A percentile compares a stretch with the other conserved stretches of the same genome.
Conservation (phyloP, 2,888 invertebrate genomes). For the Pecten maximus region DNA sequence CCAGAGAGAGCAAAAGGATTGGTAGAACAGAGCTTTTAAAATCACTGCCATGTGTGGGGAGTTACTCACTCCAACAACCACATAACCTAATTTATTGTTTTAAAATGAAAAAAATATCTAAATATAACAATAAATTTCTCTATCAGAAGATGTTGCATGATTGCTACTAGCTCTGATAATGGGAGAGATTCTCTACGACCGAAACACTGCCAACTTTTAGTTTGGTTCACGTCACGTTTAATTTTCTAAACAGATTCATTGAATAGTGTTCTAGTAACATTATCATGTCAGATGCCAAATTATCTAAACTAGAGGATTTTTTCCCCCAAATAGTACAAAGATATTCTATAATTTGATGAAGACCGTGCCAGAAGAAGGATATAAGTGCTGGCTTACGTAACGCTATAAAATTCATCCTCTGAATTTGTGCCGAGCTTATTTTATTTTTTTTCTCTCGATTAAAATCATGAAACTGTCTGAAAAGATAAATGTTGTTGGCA, state of each 20-base stretch:
- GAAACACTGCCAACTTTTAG: neutral
- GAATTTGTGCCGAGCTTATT: neutral
- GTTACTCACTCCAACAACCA: neutral
- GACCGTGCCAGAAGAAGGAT: neutral
- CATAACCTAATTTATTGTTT: neutral
- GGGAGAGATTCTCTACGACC: neutral
- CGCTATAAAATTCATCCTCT: neutral
- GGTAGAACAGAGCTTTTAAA: too few relatives aligned
- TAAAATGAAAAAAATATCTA: neutral
- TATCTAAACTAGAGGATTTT: neutral
- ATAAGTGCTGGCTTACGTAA: neutral
- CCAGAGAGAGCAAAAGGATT: too few relatives aligned
- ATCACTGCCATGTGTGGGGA: neutral
- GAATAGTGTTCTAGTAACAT: neutral
- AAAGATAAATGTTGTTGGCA: neutral
- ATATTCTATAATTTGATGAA: neutral
- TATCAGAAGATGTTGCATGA: neutral
- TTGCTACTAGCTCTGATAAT: neutral
- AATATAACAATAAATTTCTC: neutral
- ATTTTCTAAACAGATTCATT: conserved; percentile 13
- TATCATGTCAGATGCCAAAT: neutral
- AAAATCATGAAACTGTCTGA: neutral
- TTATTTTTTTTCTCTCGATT: neutral
- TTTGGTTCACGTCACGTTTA: neutral
- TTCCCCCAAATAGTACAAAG: neutral